These are phyloP conservation scores for Onychostruthus taczanowskii DNA, from an alignment of 2,113 vertebrate species.

Conservation along the genomic window DNA sequence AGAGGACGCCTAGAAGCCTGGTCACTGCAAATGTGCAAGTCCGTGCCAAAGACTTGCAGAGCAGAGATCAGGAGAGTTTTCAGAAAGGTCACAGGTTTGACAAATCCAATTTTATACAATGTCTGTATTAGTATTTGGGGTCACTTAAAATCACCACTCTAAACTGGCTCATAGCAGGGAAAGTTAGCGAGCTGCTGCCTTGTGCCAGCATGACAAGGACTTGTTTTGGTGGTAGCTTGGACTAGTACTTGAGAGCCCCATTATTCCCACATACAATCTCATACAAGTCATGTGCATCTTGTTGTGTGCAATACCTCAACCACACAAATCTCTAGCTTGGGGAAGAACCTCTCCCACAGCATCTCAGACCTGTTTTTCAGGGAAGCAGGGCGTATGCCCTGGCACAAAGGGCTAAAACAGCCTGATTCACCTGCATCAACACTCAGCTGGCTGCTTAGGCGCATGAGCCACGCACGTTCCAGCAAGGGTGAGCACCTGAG, in stretches of 20 bases:
- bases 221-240: not conserved
- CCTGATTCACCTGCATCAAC: not conserved
- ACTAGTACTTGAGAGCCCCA: not conserved
- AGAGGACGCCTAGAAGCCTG: not conserved
- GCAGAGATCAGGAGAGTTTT: not conserved
- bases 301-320: not conserved
- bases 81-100: not conserved
- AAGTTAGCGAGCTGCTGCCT: not conserved
- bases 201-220: not conserved
- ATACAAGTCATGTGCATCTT: not conserved
- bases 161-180: not conserved
- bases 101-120: not conserved
- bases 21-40: not conserved
- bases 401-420: not conserved
- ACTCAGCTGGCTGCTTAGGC: not conserved
- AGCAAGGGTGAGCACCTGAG: fast-evolving
- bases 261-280: not conserved
- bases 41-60: not conserved
- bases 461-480: not conserved
- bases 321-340: not conserved
- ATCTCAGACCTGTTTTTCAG: not conserved
- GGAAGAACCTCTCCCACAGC: not conserved
- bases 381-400: not conserved
- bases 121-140: not conserved
- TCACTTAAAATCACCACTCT: not conserved